Evolutionary conservation across 1,140 invertebrate species (phyloP), one percentile per base, ranked within the genome.

Genomic region (Drosophila yakuba): DNA sequence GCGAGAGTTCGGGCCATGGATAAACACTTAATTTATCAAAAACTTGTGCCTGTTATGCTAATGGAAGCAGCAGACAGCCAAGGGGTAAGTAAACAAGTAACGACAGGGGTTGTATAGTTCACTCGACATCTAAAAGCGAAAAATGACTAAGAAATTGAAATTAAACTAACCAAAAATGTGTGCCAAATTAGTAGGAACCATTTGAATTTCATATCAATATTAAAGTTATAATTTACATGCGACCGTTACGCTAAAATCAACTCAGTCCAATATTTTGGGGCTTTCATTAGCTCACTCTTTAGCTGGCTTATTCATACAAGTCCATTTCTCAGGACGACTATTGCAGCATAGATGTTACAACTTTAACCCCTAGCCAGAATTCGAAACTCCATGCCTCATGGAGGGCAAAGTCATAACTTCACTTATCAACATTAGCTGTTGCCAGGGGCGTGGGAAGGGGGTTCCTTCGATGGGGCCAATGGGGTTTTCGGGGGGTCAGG

Each of bases 361-460:
- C 43, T 36, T 25, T 36, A 63, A 50, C 35, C 63, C 59, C 28
- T 10, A 8, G 10, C 15, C 2, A 1, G 14, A 17, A 43, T 36
- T 12, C 38, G 15, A 2, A 28, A 39, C 60, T 43, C 45, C 45
- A 23, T 54, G 6, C 35, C 43, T 11, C 20, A 2, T 89, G 84
- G 80, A 61, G 63, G 83, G 83, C 84, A 89, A 89, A 89, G 80
- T 90, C 84, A 89, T 90, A 89, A 89, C 84, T 89, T 89, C 85
- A 84, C 85, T 89, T 89, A 89, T 90, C 85, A 89, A 89, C 84
- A 89, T 89, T 89, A 90, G 84, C 84, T 90, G 85, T 80, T 78
- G 66, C 67, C 67, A 44, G 61, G 66, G 41, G 52, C 38, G 51
- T 25, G 17, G 14, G 17, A 10, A 10, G 2, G 12, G 43, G 8